These are phyloP conservation scores for Drosophila oshimai DNA, from an alignment of 1,140 invertebrate genomes.

Conservation along the genomic window DNA sequence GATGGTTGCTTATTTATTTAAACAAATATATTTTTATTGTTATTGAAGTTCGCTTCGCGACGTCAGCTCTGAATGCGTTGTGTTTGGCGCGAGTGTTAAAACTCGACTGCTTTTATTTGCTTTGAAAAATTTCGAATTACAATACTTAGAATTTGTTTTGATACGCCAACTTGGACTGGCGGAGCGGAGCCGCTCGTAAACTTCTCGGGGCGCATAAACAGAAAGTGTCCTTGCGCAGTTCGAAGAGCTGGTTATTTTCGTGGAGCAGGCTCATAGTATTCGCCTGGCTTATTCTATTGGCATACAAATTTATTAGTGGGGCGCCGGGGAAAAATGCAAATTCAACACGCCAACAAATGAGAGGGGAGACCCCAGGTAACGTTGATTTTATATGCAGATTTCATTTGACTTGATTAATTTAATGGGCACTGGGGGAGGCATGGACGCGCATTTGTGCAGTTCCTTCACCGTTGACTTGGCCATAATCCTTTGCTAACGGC, in stretches of 20 bases:
- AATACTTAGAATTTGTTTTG: slow-evolving; percentile 81
- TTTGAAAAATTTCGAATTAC: slow-evolving; percentile 81
- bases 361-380: neutral
- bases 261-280: slow-evolving; percentile 17
- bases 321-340: slow-evolving; percentile 73
- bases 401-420: slow-evolving; percentile 79
- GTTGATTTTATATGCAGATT: slow-evolving; percentile 67
- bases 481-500: slow-evolving; percentile 28
- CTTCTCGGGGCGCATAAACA: slow-evolving; percentile 55
- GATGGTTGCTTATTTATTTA: neutral
- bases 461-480: too few species aligned
- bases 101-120: slow-evolving; percentile 79
- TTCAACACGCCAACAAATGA: slow-evolving; percentile 70
- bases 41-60: slow-evolving; percentile 6
- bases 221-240: slow-evolving; percentile 80
- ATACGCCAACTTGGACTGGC: slow-evolving; percentile 15
- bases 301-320: slow-evolving; percentile 79
- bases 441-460: slow-evolving; percentile 63
- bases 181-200: slow-evolving; percentile 49
- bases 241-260: slow-evolving; percentile 40
- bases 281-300: slow-evolving; percentile 58
- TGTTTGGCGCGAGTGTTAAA: slow-evolving; percentile 77
- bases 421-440: slow-evolving; percentile 46
- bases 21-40: too few species aligned
- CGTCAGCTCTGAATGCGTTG: slow-evolving; percentile 35